A percentile compares a stretch with the other conserved stretches of the same genome.
Evolutionary conservation across 2,888 invertebrate genomes (phyloP).

Genomic region (Stenurella melanura): DNA sequence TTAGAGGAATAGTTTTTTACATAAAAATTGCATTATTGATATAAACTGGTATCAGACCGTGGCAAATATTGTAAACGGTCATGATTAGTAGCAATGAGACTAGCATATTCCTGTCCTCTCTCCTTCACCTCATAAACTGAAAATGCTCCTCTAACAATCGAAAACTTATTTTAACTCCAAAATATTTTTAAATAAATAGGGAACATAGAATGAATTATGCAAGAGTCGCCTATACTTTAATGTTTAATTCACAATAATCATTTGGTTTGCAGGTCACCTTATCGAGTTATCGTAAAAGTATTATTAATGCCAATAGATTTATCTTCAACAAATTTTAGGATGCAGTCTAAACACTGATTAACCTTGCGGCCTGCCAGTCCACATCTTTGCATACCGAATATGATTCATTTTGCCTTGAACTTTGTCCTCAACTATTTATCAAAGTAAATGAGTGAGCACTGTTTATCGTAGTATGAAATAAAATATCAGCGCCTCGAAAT

Average conservation of each 20-base stretch:
- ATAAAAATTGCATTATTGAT: no score
- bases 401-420: constrained; percentile 17
- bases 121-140: no score
- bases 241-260: not conserved
- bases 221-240: not conserved
- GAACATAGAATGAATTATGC: no score
- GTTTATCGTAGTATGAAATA: not conserved
- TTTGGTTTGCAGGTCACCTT: not conserved
- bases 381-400: constrained; percentile 12
- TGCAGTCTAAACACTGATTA: constrained; percentile 36
- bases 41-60: no score
- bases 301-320: constrained; percentile 1
- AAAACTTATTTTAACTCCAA: no score
- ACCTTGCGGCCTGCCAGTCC: constrained; percentile 8
- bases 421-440: constrained; percentile 3
- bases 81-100: no score
- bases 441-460: not conserved
- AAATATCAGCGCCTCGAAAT: not conserved
- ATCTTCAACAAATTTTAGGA: constrained; percentile 20
- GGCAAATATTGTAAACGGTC: no score
- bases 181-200: no score
- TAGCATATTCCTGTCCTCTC: no score
- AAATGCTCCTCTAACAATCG: no score
- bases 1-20: no score
- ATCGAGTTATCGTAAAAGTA: not conserved